Evolutionary conservation across 1,140 invertebrate genomes (phyloP).

Genomic region (Grapholita molesta): DNA sequence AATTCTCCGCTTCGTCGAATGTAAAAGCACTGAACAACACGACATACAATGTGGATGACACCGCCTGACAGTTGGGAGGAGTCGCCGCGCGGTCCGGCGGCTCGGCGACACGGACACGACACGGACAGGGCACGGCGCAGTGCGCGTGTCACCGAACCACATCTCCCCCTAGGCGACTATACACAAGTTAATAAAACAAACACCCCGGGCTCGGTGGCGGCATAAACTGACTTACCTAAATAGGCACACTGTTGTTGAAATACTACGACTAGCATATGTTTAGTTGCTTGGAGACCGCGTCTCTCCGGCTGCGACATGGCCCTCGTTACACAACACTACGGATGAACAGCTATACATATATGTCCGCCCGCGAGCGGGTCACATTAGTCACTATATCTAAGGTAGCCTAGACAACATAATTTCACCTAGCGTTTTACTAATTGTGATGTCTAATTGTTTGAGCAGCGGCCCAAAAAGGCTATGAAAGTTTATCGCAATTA

Average conservation of each 20-base stretch:
- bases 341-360: neutral
- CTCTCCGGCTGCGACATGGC: neutral
- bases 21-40: neutral
- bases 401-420: slow-evolving; percentile 17
- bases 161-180: slow-evolving; percentile 30
- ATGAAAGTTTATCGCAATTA: neutral
- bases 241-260: slow-evolving; percentile 21
- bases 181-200: slow-evolving; percentile 59
- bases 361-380: neutral
- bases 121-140: too few relatives aligned
- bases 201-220: slow-evolving; percentile 34
- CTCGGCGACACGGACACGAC: neutral
- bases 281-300: neutral
- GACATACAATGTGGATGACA: neutral
- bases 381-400: neutral
- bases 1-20: neutral
- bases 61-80: neutral
- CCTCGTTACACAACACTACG: neutral
- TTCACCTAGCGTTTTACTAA: slow-evolving; percentile 14
- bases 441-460: slow-evolving; percentile 3
- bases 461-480: neutral
- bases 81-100: neutral
- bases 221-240: slow-evolving; percentile 12
- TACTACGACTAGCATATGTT: slow-evolving; percentile 23
- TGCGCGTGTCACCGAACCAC: neutral